Evolutionary conservation across 2,113 vertebrate genomes (phyloP).

Genomic region (Oceanodroma tethys): DNA sequence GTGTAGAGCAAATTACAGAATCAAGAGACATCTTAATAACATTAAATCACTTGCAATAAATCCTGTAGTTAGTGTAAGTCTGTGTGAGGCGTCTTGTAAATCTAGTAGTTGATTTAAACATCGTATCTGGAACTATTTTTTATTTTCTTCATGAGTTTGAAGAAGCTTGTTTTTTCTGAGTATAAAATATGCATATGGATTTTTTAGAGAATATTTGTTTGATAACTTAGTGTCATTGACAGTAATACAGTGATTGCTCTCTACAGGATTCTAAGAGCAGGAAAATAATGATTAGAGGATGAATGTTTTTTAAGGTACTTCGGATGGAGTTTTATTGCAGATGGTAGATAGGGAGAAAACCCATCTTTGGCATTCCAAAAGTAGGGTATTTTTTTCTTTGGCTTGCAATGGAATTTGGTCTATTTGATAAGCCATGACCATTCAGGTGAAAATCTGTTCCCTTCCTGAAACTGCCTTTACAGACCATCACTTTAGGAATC

Average conservation of each 20-base stretch:
- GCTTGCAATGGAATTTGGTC: neutral
- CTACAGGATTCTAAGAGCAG: neutral
- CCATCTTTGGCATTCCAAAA: neutral
- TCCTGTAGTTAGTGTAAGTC: neutral
- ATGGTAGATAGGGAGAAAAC: neutral
- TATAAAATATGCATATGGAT: neutral
- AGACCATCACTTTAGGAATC: neutral
- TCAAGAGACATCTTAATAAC: neutral
- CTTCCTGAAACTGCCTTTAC: neutral
- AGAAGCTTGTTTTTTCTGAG: neutral
- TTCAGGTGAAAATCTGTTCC: neutral
- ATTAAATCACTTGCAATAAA: neutral
- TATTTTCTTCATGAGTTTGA: neutral
- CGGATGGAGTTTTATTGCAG: neutral
- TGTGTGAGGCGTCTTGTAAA: neutral
- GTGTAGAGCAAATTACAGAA: neutral
- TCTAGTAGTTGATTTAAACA: neutral
- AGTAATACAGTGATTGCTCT: constrained; percentile 2
- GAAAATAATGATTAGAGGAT: constrained; percentile 10
- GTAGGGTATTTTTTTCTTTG: neutral
- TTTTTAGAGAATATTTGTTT: constrained; percentile 28
- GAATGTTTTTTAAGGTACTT: neutral
- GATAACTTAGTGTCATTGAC: neutral
- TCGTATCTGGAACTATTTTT: neutral
- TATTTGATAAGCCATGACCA: neutral